Evolutionary conservation across 1,140 invertebrate genomes (phyloP).

Genomic region (Cataglyphis hispanica): DNA sequence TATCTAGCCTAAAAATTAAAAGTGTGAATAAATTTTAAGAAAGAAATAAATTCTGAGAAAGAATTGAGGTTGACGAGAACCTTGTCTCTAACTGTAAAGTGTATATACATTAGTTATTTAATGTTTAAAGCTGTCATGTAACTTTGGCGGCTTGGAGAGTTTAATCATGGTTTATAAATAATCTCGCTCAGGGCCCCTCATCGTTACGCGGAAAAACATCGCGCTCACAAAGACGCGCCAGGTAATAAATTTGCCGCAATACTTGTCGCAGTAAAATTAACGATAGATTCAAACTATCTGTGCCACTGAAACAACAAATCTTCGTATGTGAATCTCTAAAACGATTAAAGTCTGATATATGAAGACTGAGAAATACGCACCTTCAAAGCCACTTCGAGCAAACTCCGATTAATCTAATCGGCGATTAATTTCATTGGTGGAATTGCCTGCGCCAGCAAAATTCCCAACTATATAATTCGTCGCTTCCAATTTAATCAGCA

Average conservation of each 20-base stretch:
- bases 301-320: slow-evolving; percentile 58
- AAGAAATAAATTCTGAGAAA: slow-evolving; percentile 8
- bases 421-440: too few relatives aligned
- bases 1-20: slow-evolving; percentile 12
- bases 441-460: too few relatives aligned
- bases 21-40: slow-evolving; percentile 2
- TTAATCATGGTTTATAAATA: slow-evolving; percentile 44
- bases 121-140: slow-evolving; percentile 1
- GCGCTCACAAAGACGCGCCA: slow-evolving; percentile 28
- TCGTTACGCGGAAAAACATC: slow-evolving; percentile 44
- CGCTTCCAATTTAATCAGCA: too few relatives aligned
- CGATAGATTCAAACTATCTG: slow-evolving; percentile 36
- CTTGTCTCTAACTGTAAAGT: neutral
- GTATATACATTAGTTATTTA: neutral
- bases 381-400: neutral
- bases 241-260: slow-evolving; percentile 42
- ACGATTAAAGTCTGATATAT: slow-evolving; percentile 48
- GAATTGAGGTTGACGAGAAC: neutral
- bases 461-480: too few relatives aligned
- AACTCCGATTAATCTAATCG: too few relatives aligned
- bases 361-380: slow-evolving; percentile 43
- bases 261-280: slow-evolving; percentile 49
- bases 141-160: neutral
- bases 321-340: slow-evolving; percentile 40
- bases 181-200: neutral